These are phyloP conservation scores for Helicoverpa armigera DNA, from an alignment of 1,140 invertebrate genomes.

Conservation along the genomic window DNA sequence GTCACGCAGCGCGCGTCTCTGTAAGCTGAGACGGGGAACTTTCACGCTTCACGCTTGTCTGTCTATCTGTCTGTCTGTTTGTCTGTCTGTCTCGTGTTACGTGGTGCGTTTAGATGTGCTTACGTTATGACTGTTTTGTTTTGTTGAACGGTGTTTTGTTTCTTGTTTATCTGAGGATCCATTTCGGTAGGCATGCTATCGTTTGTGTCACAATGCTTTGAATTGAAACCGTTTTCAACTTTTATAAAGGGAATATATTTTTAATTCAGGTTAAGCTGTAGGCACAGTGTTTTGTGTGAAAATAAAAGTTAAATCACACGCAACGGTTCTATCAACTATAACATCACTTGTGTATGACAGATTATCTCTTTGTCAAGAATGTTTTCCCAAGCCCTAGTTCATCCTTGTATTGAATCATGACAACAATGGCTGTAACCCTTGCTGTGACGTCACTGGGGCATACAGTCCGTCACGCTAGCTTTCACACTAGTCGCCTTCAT, in stretches of 20 bases:
- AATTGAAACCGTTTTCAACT: too few species aligned
- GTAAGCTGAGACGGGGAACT: slow-evolving; percentile 12
- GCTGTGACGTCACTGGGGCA: not conserved
- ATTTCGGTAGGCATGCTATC: not conserved
- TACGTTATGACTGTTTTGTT: not conserved
- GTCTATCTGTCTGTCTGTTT: slow-evolving; percentile 7
- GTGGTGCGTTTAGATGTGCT: not conserved
- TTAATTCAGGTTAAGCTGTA: too few species aligned
- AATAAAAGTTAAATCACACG: not conserved
- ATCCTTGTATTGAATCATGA: not conserved
- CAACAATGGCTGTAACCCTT: not conserved
- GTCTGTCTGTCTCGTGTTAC: not conserved
- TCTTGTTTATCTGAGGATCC: not conserved
- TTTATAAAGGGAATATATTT: too few species aligned
- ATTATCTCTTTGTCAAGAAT: not conserved
- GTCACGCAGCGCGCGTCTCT: slow-evolving; percentile 3
- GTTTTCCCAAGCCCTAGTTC: slow-evolving; percentile 2
- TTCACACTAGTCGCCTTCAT: slow-evolving; percentile 34
- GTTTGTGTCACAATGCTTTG: too few species aligned
- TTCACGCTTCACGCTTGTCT: slow-evolving; percentile 23
- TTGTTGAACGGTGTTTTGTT: not conserved
- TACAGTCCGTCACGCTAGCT: slow-evolving; percentile 20
- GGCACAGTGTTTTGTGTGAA: too few species aligned
- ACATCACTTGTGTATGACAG: too few species aligned
- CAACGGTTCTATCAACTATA: too few species aligned